Evolutionary conservation across 2,888 invertebrate species (phyloP).

Genomic region (Ophonus ardosiacus): DNA sequence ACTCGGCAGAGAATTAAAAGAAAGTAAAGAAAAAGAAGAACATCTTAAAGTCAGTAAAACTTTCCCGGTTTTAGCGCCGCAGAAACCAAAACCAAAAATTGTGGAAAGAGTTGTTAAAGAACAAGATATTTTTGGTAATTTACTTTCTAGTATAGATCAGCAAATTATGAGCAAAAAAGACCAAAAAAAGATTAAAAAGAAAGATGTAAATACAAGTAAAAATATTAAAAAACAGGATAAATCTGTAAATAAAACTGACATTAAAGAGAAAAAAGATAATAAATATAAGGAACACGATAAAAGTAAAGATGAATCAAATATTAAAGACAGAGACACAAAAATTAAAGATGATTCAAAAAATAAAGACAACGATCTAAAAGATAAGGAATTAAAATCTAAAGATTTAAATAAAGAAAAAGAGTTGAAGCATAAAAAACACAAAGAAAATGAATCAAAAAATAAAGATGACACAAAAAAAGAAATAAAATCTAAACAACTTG

Average conservation of each 20-base stretch:
- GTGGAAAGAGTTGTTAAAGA: conserved; percentile 60
- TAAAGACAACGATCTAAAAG: too few species aligned
- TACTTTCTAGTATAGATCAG: conserved; percentile 69
- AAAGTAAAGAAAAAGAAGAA: conserved; percentile 67
- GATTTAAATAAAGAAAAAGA: neutral
- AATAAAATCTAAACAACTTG: neutral
- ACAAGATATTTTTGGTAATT: conserved; percentile 68
- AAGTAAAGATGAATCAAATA: neutral
- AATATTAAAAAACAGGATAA: conserved; percentile 7
- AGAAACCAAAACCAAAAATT: conserved; percentile 57
- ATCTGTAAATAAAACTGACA: too few species aligned
- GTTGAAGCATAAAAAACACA: neutral
- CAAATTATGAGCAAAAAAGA: conserved; percentile 67
- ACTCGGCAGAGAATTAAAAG: conserved; percentile 77
- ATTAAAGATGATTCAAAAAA: conserved; percentile 47
- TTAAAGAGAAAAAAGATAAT: neutral
- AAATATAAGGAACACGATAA: conserved; percentile 3
- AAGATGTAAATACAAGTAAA: conserved; percentile 26
- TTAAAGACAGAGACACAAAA: neutral
- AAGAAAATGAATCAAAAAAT: neutral
- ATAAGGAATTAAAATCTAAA: conserved; percentile 22
- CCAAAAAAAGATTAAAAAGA: conserved; percentile 24
- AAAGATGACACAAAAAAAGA: conserved; percentile 18
- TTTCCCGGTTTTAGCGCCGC: neutral
- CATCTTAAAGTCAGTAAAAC: neutral